These are phyloP conservation scores for Brachionus calyciflorus DNA, from an alignment of 1,140 invertebrate genomes.

Conservation along the genomic window DNA sequence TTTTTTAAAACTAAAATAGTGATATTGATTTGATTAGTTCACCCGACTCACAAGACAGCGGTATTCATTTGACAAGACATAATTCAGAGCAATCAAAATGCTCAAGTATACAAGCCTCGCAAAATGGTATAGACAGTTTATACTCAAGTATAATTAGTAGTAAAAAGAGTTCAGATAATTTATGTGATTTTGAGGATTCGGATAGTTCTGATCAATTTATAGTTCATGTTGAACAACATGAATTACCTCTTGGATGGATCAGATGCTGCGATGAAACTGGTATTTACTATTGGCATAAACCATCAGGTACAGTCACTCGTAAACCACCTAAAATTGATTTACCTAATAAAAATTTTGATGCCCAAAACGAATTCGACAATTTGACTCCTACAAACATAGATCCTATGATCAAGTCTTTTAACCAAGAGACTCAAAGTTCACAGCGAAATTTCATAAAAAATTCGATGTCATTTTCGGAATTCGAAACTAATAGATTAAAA, in stretches of 20 bases:
- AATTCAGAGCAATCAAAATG: slow-evolving; percentile 37
- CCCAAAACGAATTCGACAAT: slow-evolving; percentile 49
- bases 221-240: slow-evolving; percentile 49
- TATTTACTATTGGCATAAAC: slow-evolving; percentile 96
- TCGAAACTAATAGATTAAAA: neutral
- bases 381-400: slow-evolving; percentile 70
- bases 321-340: slow-evolving; percentile 70
- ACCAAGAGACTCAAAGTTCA: slow-evolving; percentile 55
- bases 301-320: slow-evolving; percentile 90
- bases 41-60: slow-evolving; percentile 59
- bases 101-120: neutral
- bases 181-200: slow-evolving; percentile 49
- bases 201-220: slow-evolving; percentile 29
- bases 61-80: slow-evolving; percentile 54
- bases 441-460: slow-evolving; percentile 56
- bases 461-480: slow-evolving; percentile 56
- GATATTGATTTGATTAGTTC: slow-evolving; percentile 53
- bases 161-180: slow-evolving; percentile 53
- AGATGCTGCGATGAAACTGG: slow-evolving; percentile 77
- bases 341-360: slow-evolving; percentile 20
- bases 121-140: slow-evolving; percentile 44
- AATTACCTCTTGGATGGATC: slow-evolving; percentile 77
- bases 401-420: slow-evolving; percentile 55
- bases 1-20: neutral
- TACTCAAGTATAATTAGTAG: slow-evolving; percentile 49